Percentiles rank a stretch among this genome's conserved stretches.
Evolutionary conservation across 2,797 vertebrate species (phyloP).

Genomic region (Microctenopoma steveboyesi): DNA sequence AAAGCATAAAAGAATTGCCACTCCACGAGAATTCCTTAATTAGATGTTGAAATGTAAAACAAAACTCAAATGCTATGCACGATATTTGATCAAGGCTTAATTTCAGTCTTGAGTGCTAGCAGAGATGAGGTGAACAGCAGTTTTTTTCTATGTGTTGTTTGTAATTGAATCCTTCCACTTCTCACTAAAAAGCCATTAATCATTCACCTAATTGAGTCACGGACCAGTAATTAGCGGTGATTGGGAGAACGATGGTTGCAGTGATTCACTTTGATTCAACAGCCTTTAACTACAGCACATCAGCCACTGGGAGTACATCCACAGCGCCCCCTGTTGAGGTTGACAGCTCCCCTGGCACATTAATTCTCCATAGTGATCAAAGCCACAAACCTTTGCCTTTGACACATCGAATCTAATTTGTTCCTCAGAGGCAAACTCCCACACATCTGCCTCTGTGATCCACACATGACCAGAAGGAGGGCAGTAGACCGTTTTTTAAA

Average conservation of each 20-base stretch:
- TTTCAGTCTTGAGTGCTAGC: slow-evolving; percentile 42
- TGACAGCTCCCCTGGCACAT: slow-evolving; percentile 46
- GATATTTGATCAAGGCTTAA: slow-evolving; percentile 40
- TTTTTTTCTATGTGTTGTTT: slow-evolving; percentile 63
- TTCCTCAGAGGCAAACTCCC: slow-evolving; percentile 54
- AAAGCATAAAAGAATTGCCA: slow-evolving; percentile 19
- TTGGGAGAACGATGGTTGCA: slow-evolving; percentile 69
- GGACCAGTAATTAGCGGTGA: slow-evolving; percentile 76
- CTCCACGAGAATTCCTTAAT: slow-evolving; percentile 40
- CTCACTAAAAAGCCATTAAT: slow-evolving; percentile 75
- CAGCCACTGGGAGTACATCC: slow-evolving; percentile 38
- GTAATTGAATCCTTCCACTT: slow-evolving; percentile 78
- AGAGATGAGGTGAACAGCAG: slow-evolving; percentile 48
- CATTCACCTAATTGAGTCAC: slow-evolving; percentile 78
- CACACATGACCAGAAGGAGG: slow-evolving; percentile 45
- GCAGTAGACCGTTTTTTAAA: slow-evolving; percentile 11
- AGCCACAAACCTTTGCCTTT: slow-evolving; percentile 63
- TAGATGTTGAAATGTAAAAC: slow-evolving; percentile 45
- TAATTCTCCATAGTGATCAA: slow-evolving; percentile 63
- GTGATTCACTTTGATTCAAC: slow-evolving; percentile 69
- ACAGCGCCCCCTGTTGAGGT: slow-evolving; percentile 68
- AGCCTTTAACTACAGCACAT: slow-evolving; percentile 26
- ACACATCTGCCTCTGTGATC: slow-evolving; percentile 46
- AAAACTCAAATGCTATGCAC: slow-evolving; percentile 31
- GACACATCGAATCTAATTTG: slow-evolving; percentile 65